Evolutionary conservation across 2,797 vertebrate species (phyloP), one percentile per base, ranked within the genome.

Genomic region (Gadopsis bispinosus): DNA sequence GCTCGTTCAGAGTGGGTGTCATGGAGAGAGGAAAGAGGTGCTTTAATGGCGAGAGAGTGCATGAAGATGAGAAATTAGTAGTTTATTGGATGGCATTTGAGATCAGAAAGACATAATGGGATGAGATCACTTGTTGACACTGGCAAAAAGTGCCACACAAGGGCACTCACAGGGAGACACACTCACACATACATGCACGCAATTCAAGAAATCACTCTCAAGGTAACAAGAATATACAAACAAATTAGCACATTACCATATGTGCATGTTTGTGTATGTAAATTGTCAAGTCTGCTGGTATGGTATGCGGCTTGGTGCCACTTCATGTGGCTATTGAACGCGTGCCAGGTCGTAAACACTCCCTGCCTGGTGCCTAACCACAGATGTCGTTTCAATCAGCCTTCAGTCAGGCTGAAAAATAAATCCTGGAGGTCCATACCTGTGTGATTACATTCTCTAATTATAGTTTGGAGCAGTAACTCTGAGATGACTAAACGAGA

Each of bases 361-460:
- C 56, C 68, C 73, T 73, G 84, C 83, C 80, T 66, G 83, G 73
- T 84, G 73, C 73, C 80, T 77, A 66, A 84, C 84, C 87, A 86
- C 88, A 90, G 82, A 88, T 89, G 90, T 89, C 70, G 37, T 87
- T 92, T 89, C 75, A 89, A 84, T 91, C 85, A 81, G 87, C 76
- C 83, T 91, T 90, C 84, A 89, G 84, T 88, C 77, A 66, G 84
- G 59, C 79, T 91, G 86, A 86, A 90, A 93, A 92, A 89, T 88
- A 86, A 93, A 89, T 91, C 88, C 90, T 93, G 91, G 89, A 88
- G 90, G 87, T 92, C 88, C 90, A 89, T 92, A 93, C 89, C 91
- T 93, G 88, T 89, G 86, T 91, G 87, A 92, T 93, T 93, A 91
- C 83, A 90, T 90, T 93, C 83, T 75, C 80, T 92, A 91, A 93